Evolutionary conservation across 2,888 invertebrate genomes (phyloP).

Genomic region (Hemicrepidius hirtus): DNA sequence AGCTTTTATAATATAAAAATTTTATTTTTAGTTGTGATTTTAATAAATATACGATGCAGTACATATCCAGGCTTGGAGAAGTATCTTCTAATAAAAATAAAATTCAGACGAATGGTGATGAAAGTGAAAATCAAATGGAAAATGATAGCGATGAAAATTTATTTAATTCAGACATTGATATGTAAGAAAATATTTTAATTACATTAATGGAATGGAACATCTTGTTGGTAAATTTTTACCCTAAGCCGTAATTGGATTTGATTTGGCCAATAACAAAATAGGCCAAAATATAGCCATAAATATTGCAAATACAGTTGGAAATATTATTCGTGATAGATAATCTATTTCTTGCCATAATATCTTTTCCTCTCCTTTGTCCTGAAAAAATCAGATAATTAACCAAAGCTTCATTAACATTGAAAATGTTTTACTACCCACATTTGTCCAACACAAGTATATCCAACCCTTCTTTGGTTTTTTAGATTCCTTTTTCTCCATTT

Average conservation of each 20-base stretch:
- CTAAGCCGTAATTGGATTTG: slow-evolving; percentile 41
- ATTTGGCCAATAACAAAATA: slow-evolving; percentile 76
- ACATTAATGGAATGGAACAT: background rate
- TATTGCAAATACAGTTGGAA: slow-evolving; percentile 85
- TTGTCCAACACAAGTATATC: slow-evolving; percentile 64
- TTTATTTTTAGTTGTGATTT: slow-evolving; percentile 84
- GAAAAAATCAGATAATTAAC: slow-evolving; percentile 1
- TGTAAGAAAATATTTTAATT: slow-evolving; percentile 19
- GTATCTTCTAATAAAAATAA: slow-evolving; percentile 70
- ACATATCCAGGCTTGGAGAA: slow-evolving; percentile 73
- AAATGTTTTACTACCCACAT: slow-evolving; percentile 57
- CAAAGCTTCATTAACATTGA: too few species aligned
- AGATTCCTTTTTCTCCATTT: slow-evolving; percentile 36
- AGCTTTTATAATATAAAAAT: background rate
- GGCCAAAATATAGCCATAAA: slow-evolving; percentile 89
- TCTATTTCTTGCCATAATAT: slow-evolving; percentile 88
- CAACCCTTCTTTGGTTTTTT: slow-evolving; percentile 51
- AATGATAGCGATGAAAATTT: slow-evolving; percentile 37
- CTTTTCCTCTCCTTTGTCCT: slow-evolving; percentile 81
- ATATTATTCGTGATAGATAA: slow-evolving; percentile 83
- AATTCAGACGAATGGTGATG: slow-evolving; percentile 62
- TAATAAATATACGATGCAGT: slow-evolving; percentile 89
- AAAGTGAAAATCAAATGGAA: slow-evolving; percentile 58
- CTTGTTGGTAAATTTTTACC: background rate
- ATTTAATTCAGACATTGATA: slow-evolving; percentile 46